Base-by-base conservation (phyloP, 2,113 vertebrate species). In the Spilogale gracilis region DNA sequence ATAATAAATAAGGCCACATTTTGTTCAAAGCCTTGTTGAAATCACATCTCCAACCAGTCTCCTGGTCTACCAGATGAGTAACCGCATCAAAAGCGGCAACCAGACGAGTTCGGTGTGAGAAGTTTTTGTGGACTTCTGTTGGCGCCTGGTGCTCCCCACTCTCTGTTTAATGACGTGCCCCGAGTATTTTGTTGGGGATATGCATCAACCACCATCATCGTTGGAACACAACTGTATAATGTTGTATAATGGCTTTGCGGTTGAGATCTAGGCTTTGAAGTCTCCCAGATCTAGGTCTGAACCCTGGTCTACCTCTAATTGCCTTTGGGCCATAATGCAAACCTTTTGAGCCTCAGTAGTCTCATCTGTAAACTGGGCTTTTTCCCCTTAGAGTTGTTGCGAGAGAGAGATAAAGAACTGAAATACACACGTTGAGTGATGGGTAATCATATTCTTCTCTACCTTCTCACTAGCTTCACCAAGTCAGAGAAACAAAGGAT, bases 251-350 rank as follows among this genome's bases (percentile, higher is more conserved):
- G 73, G 86, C 63, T 16, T 61, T 56, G 83, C 10, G 32, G 96
- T 56, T 86, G 84, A 89, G 82, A 32, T n/a, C 52, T 1, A 27
- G 45, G 83, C 84, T 97, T 96, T 95, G 96, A 97, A 96, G 89
- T 90, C 3, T 4, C 50, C n/a, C 18, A 82, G 83, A 94, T 81
- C 74, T 54, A 81, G 65, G 89, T 83, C 17, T 79, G 86, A 91
- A 32, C 52, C 73, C 61, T 50, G 48, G 14, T 90, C 48, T 60
- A 11, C 91, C 12, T 93, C 95, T 56, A 58, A 73, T 23, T 80
- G 95, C 87, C 90, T 94, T 30, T 56, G 74, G 79, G 94, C 50
- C 58, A 81, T 85, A 13, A 91, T 8, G 74, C 45, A 83, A 81
- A 82, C 20, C 25, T 81, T 95, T 38, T 60, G 71, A 60, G 38